Base-by-base conservation (phyloP, 64 coral and sea anemone species). In the Pachyseris speciosa region DNA sequence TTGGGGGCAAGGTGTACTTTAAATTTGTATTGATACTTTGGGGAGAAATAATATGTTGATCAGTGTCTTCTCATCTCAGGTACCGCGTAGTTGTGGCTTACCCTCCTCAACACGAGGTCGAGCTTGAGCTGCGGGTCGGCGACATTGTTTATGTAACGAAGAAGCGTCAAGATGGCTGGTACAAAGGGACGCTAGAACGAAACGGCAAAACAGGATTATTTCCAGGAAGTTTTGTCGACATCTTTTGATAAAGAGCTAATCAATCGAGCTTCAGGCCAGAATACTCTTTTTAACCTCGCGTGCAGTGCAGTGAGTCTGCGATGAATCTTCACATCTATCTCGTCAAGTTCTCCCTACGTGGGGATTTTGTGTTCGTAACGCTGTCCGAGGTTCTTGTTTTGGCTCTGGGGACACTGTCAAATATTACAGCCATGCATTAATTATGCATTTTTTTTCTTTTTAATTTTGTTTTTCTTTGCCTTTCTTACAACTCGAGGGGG, bases 191-290 rank as follows among this genome's bases (percentile, higher is more conserved):
- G 11, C 83, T 99, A 12, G 97, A 99, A 83, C 90, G 97, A 61
- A 99, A 99, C 34, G 97, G 97, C 16, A 95, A 94, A 75, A 95
- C 94, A 3, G 97, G 97, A 7, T 83, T 99, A 47, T 95, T 95
- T 77, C 97, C 97, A 24, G 89, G 94, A 4, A 90, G 80, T 37
- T 99, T 99, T 41, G 88, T 94, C 19, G 89, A 95, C 45, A 95
- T 86, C 64, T 95, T 95, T 83, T 99, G 59, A 93, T 17, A 32
- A 32, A 48, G 65, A 9, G 19, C 27, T 61, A 6, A 50, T 24
- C 15, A 50, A 38, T 39, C 2, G 24, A 28, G 4, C 22, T 24
- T 7, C 6, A 25, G 59, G 2, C 25, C 25, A 7, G n/a, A 27
- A 64, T n/a, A 64, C 22, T 8, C 25, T 20, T 28, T 64, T 2